Conservation (phyloP, 2,888 invertebrate genomes). For the Arenicola marina region DNA sequence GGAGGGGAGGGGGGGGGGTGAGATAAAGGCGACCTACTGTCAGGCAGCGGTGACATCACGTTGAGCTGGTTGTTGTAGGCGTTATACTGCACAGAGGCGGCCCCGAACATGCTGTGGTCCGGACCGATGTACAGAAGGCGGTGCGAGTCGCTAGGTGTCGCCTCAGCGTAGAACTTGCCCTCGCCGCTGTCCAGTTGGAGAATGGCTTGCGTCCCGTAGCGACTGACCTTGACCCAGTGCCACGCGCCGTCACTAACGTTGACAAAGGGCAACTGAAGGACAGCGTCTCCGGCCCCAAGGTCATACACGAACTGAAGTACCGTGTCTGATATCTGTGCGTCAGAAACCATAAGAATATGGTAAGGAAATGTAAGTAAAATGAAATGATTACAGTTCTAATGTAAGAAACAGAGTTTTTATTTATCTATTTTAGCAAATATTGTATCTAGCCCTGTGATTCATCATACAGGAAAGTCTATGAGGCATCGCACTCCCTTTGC, state of each 20-base stretch:
- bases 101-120: neutral
- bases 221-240: slow-evolving; percentile 89
- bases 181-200: slow-evolving; percentile 93
- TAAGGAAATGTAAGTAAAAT: no score
- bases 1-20: neutral
- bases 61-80: neutral
- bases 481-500: no score
- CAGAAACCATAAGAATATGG: no score
- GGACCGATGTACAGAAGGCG: neutral
- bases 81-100: neutral
- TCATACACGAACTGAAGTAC: slow-evolving; percentile 89
- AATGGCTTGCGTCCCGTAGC: slow-evolving; percentile 90
- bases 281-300: slow-evolving; percentile 77
- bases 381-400: no score
- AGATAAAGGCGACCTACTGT: neutral
- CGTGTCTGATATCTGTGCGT: slow-evolving; percentile 85
- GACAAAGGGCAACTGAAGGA: slow-evolving; percentile 76
- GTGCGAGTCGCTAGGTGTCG: neutral
- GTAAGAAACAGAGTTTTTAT: no score
- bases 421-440: no score
- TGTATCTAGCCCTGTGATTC: no score
- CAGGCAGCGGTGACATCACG: neutral
- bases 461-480: no score
- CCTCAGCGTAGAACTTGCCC: slow-evolving; percentile 64
- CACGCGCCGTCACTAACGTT: slow-evolving; percentile 74